Conservation (phyloP, 2,888 invertebrate species). For the Alsophila aescularia region DNA sequence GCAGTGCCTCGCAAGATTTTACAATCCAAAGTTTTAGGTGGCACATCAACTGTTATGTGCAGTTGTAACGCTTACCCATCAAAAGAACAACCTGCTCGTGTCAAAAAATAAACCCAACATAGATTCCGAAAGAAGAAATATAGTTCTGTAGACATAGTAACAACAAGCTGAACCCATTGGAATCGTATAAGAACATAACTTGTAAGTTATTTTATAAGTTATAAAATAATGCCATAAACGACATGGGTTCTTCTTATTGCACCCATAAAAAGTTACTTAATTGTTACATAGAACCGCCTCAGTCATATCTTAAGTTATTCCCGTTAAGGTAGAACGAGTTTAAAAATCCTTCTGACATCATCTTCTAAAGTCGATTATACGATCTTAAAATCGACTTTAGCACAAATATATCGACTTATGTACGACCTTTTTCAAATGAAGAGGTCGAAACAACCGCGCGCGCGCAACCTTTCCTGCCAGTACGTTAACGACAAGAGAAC, state of each 20-base stretch:
- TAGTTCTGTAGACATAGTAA: no score
- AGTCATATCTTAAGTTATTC: constrained; percentile 43
- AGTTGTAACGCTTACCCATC: no score
- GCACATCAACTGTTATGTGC: no score
- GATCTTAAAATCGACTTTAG: constrained; percentile 42
- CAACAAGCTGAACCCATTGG: not conserved
- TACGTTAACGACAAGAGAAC: constrained; percentile 58
- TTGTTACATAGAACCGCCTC: constrained; percentile 9
- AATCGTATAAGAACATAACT: not conserved
- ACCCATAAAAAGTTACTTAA: constrained; percentile 19
- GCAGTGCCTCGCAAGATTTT: no score
- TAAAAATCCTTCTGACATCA: constrained; percentile 69
- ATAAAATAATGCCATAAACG: constrained; percentile 11
- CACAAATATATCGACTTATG: constrained; percentile 32
- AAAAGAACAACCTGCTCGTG: no score
- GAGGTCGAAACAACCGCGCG: constrained; percentile 40
- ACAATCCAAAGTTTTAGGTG: no score
- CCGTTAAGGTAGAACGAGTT: constrained; percentile 62
- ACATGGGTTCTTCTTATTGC: constrained; percentile 3
- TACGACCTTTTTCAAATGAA: constrained; percentile 55
- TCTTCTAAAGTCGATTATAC: constrained; percentile 47
- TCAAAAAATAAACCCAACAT: no score
- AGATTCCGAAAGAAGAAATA: no score
- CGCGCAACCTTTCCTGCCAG: constrained; percentile 57
- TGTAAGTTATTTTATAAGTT: not conserved